These are phyloP conservation scores for Orycteropus afer DNA, from an alignment of 2,113 vertebrate genomes.

Conservation along the genomic window DNA sequence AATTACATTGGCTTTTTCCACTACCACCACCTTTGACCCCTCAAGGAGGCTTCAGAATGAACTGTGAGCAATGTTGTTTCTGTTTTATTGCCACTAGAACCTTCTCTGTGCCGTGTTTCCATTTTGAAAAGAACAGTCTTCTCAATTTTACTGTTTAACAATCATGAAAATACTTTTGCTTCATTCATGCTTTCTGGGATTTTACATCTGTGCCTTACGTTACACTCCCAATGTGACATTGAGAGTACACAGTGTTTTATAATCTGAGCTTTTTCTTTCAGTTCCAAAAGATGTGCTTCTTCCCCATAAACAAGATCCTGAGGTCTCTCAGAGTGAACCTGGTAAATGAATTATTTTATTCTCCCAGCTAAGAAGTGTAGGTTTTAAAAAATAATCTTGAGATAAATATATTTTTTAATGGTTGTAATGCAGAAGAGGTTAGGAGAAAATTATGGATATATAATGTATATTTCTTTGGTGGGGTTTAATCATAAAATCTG, in stretches of 20 bases:
- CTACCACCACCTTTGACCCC: too few species aligned
- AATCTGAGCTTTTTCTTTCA: conserved; percentile 79
- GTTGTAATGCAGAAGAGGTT: not conserved
- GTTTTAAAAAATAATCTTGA: conserved; percentile 32
- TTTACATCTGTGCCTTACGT: not conserved
- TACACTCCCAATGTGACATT: not conserved
- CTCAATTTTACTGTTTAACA: not conserved
- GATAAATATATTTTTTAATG: conserved; percentile 10
- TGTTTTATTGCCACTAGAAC: not conserved
- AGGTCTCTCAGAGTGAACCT: conserved; percentile 74
- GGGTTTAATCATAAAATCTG: not conserved
- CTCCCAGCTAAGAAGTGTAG: conserved; percentile 29
- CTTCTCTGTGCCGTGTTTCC: not conserved
- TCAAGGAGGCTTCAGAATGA: not conserved
- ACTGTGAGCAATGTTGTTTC: not conserved
- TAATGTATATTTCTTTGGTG: not conserved
- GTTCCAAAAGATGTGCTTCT: conserved; percentile 76
- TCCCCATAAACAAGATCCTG: conserved; percentile 72
- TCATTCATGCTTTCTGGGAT: not conserved
- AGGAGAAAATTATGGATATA: not conserved
- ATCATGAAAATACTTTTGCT: not conserved
- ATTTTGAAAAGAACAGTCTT: conserved; percentile 20
- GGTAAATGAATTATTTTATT: conserved; percentile 83
- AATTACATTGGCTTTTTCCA: not conserved
- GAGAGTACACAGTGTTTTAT: conserved; percentile 22